phyloP scores from a whole-genome alignment of 2,797 vertebrate genomes.

The Sitta carolinensis region DNA sequence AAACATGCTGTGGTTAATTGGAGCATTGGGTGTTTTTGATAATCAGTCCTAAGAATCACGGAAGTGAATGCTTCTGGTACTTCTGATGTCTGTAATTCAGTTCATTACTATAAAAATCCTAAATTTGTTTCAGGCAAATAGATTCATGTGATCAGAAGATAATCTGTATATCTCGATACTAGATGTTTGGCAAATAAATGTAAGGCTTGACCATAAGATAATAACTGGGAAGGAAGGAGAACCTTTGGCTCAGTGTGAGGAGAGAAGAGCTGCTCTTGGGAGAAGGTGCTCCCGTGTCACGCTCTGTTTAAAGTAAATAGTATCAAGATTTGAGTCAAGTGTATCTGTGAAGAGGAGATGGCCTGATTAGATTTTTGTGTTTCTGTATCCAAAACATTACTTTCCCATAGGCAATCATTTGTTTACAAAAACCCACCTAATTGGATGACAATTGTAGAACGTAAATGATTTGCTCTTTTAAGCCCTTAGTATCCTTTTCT shows the following conservation, averaged over 20 bases:
- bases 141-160: not conserved
- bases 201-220: not conserved
- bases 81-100: not conserved
- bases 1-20: not conserved
- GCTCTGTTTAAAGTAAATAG: constrained; percentile 29
- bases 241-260: not conserved
- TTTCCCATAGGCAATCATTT: constrained; percentile 7
- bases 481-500: not conserved
- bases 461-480: not conserved
- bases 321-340: not conserved
- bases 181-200: not conserved
- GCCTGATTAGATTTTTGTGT: constrained; percentile 17
- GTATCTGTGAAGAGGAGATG: constrained; percentile 36
- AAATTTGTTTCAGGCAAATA: not conserved
- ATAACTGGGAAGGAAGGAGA: not conserved
- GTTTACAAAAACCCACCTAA: not conserved
- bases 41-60: not conserved
- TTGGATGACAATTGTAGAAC: not conserved
- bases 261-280: not conserved
- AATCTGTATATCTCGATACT: not conserved
- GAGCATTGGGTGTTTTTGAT: not conserved
- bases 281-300: not conserved
- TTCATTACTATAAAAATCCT: not conserved
- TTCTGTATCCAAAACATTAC: constrained; percentile 33
- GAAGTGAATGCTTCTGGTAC: not conserved